Percentiles rank a stretch among this genome's conserved stretches.
Evolutionary conservation across 2,113 vertebrate genomes (phyloP).

Genomic region (Ictalurus furcatus): DNA sequence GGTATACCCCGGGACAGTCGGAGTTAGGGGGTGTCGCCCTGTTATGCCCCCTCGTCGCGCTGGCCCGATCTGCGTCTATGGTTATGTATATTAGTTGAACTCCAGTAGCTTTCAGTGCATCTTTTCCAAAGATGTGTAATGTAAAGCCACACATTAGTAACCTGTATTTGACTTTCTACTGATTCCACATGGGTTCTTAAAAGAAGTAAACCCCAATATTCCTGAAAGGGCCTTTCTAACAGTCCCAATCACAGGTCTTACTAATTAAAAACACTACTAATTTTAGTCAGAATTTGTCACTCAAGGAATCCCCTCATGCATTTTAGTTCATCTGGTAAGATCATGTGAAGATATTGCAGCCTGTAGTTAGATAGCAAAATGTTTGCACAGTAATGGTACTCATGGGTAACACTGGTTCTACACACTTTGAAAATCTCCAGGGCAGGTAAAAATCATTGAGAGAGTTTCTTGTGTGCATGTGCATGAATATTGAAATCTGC

Average conservation of each 20-base stretch:
- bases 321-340: background rate
- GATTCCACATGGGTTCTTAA: background rate
- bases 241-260: background rate
- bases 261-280: background rate
- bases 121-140: background rate
- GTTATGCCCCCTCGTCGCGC: too few species aligned
- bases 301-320: background rate
- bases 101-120: background rate
- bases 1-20: too few species aligned
- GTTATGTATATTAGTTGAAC: conserved; percentile 7
- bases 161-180: background rate
- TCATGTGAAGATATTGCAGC: too few species aligned
- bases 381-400: background rate
- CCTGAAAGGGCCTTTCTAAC: background rate
- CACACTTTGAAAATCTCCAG: background rate
- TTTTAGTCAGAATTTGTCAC: background rate
- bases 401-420: background rate
- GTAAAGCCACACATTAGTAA: background rate
- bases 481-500: background rate
- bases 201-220: background rate
- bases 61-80: background rate
- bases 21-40: too few species aligned
- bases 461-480: background rate
- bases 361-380: background rate
- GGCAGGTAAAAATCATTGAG: background rate